A percentile compares a stretch with the other conserved stretches of the same genome.
Conservation (phyloP, 92 coral and sea anemone genomes). For the Metridium senile region DNA sequence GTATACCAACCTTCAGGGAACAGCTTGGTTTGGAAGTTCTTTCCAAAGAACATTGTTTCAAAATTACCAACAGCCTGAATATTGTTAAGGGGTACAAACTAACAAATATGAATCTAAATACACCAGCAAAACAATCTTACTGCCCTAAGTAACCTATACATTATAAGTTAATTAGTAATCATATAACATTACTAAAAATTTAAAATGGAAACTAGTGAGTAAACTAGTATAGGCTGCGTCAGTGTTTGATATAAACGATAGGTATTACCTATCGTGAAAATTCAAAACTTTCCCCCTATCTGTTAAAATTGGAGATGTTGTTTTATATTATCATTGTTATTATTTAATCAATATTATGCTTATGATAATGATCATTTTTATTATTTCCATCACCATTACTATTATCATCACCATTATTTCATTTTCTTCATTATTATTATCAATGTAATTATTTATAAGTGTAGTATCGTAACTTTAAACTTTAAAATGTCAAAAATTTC, state of each 20-base stretch:
- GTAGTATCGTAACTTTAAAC: too few relatives aligned
- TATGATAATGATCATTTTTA: background rate
- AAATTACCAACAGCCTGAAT: conserved; percentile 93
- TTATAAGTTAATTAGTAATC: too few relatives aligned
- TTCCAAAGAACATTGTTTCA: conserved; percentile 85
- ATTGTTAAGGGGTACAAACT: conserved; percentile 53
- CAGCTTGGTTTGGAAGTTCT: conserved; percentile 88
- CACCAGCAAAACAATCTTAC: background rate
- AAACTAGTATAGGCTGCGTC: too few relatives aligned
- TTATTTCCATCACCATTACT: background rate
- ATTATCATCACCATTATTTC: background rate
- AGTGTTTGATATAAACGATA: too few relatives aligned
- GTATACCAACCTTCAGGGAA: conserved; percentile 81
- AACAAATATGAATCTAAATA: background rate
- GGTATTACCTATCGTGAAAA: too few relatives aligned
- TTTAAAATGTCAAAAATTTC: background rate
- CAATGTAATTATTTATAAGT: background rate
- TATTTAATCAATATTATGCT: background rate
- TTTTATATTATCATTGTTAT: background rate
- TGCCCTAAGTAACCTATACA: background rate
- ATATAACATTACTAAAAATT: too few relatives aligned
- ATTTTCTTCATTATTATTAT: background rate
- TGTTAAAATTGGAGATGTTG: too few relatives aligned
- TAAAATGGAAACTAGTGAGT: too few relatives aligned
- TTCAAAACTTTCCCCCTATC: too few relatives aligned